A percentile compares a stretch with the other conserved stretches of the same genome.
phyloP scores from a whole-genome alignment of 2,888 invertebrate species.

The Meteorus cinctellus region DNA sequence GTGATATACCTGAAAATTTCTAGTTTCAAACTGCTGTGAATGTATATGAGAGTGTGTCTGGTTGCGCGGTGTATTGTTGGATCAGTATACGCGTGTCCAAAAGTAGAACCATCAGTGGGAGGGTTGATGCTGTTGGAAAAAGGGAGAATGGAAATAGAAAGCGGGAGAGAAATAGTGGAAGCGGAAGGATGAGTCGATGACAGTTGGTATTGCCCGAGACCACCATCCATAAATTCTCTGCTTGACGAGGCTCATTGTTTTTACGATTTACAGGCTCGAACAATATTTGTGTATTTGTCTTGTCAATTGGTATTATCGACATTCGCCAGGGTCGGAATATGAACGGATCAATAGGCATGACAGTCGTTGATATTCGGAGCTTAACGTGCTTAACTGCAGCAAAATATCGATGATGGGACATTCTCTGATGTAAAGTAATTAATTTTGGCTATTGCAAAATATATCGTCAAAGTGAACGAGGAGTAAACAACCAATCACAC shows the following conservation, averaged over 20 bases:
- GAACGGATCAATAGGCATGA: constrained; percentile 36
- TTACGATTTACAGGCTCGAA: constrained; percentile 58
- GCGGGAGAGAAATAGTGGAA: constrained; percentile 19
- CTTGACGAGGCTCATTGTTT: constrained; percentile 61
- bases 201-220: constrained; percentile 54
- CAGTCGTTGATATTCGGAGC: constrained; percentile 31
- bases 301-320: constrained; percentile 44
- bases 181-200: constrained; percentile 39
- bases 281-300: constrained; percentile 59
- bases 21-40: neutral
- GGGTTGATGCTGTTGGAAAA: neutral
- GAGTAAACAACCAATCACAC: constrained; percentile 21
- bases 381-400: constrained; percentile 23
- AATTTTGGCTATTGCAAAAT: constrained; percentile 20
- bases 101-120: constrained; percentile 22
- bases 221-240: constrained; percentile 58
- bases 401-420: constrained; percentile 32
- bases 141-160: constrained; percentile 17
- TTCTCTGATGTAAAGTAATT: constrained; percentile 37
- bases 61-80: neutral
- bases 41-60: neutral
- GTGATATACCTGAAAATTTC: constrained; percentile 20
- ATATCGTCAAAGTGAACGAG: constrained; percentile 20
- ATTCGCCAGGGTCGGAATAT: constrained; percentile 31
- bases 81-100: neutral